A percentile compares a stretch with the other conserved stretches of the same genome.
Evolutionary conservation across 2,797 vertebrate species (phyloP).

Genomic region (Manis javanica): DNA sequence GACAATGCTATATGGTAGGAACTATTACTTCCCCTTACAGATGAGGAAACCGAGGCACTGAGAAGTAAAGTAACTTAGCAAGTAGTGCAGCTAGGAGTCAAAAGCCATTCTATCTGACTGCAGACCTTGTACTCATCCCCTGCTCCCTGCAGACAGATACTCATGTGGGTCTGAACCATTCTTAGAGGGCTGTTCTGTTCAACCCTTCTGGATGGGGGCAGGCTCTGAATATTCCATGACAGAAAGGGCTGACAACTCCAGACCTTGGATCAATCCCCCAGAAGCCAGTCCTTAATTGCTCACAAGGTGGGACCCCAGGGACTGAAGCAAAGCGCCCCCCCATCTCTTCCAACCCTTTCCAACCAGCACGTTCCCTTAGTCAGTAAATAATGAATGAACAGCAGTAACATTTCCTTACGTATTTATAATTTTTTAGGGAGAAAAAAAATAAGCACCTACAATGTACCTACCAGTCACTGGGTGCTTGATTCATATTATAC

Average conservation of each 20-base stretch:
- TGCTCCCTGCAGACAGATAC: background rate
- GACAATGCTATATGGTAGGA: background rate
- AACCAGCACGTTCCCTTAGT: background rate
- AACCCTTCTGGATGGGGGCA: background rate
- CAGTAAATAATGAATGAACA: background rate
- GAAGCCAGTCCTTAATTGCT: background rate
- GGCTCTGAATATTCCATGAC: background rate
- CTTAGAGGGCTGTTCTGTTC: background rate
- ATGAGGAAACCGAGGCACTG: background rate
- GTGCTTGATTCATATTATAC: background rate
- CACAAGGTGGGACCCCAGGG: background rate
- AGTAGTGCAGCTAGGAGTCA: background rate
- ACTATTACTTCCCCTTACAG: background rate
- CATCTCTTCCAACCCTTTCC: background rate
- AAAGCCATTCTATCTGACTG: background rate
- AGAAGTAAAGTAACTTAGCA: background rate
- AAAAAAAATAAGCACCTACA: background rate
- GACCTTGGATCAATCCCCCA: background rate
- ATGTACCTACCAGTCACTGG: background rate
- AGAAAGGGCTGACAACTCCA: background rate
- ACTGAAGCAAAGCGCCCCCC: background rate
- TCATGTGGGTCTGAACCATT: background rate
- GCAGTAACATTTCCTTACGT: background rate
- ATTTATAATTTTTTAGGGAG: background rate
- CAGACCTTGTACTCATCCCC: background rate